Evolutionary conservation across 2,113 vertebrate species (phyloP), one percentile per base, ranked within the genome.

Genomic region (Pipra filicauda): DNA sequence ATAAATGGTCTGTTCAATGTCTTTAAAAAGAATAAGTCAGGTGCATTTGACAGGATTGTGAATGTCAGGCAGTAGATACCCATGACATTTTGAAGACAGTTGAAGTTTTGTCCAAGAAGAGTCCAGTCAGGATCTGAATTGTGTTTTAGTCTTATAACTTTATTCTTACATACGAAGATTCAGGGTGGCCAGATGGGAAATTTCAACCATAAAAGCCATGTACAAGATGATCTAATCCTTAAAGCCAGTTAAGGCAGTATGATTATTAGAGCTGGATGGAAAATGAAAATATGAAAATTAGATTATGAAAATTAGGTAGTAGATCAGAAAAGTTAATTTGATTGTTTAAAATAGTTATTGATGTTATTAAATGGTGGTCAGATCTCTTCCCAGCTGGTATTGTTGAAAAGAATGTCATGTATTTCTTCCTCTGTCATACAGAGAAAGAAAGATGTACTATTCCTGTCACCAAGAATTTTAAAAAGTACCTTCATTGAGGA

Each of bases 201-300:
- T 73, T 88, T 70, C 33, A 57, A 1, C 41, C 2, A 0, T 41
- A 58, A 27, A 3, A 71, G 5, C 15, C 9, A 11, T 1, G 1
- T 43, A 43, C 10, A 30, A 82, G n/a, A 30, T 54, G n/a, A 58
- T 66, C 46, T 54, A 78, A 78, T 48, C 26, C 35, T 71, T 52
- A 15, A 49, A 58, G 20, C 12, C 14, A 35, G 9, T 86, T 31
- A 66, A 66, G 17, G 31, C 39, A 46, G 14, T 33, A 22, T 41
- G 41, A 62, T 41, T 66, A 44, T 51, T 28, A 74, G 46, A 66
- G 12, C 31, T 88, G 37, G 9, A 79, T 55, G 48, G 14, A 72
- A 88, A 78, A 76, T 37, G 24, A 80, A 89, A 89, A 79, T n/a
- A 59, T 16, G 7, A 78, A 91, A 79, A 79, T 51, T 31, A 31